Percentiles rank a stretch among this genome's conserved stretches.
phyloP scores from a whole-genome alignment of 2,888 invertebrate species.

The Epsilonema sp. region DNA sequence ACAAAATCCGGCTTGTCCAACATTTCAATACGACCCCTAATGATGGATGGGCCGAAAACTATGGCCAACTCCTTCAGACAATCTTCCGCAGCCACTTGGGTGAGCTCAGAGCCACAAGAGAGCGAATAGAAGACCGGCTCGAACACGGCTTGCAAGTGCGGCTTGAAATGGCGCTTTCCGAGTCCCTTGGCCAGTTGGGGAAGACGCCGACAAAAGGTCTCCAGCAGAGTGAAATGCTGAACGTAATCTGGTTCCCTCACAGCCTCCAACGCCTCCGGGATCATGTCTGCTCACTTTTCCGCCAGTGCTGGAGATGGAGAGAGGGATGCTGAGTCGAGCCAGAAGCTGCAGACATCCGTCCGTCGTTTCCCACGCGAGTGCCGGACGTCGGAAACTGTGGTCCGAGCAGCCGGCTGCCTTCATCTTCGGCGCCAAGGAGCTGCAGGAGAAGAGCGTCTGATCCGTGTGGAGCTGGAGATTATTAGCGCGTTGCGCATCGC shows the following conservation, averaged over 20 bases:
- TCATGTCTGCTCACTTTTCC: too few relatives aligned
- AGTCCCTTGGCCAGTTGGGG: conserved; percentile 35
- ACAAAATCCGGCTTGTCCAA: too few relatives aligned
- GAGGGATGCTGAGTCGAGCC: too few relatives aligned
- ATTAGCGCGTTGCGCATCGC: conserved; percentile 35
- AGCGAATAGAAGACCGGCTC: conserved; percentile 37
- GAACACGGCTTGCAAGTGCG: conserved; percentile 34
- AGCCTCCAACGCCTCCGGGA: conserved; percentile 34
- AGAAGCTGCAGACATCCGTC: conserved; percentile 37
- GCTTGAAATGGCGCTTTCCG: conserved; percentile 37
- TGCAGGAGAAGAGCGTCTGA: conserved; percentile 38
- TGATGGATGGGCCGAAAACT: conserved; percentile 36
- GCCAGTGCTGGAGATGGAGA: too few relatives aligned
- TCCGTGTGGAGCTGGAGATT: conserved; percentile 35
- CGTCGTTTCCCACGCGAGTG: conserved; percentile 39
- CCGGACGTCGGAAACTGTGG: conserved; percentile 33
- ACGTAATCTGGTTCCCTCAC: conserved; percentile 34
- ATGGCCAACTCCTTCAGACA: conserved; percentile 33
- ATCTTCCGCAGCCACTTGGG: conserved; percentile 35
- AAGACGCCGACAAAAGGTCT: conserved; percentile 37
- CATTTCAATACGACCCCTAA: conserved; percentile 35
- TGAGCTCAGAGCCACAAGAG: conserved; percentile 37
- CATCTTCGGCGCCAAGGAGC: conserved; percentile 39
- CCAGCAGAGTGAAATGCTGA: conserved; percentile 36
- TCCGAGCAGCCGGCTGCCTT: conserved; percentile 34